These are phyloP conservation scores for Periophthalmodon schlosseri DNA, from an alignment of 2,113 vertebrate species.

Conservation along the genomic window DNA sequence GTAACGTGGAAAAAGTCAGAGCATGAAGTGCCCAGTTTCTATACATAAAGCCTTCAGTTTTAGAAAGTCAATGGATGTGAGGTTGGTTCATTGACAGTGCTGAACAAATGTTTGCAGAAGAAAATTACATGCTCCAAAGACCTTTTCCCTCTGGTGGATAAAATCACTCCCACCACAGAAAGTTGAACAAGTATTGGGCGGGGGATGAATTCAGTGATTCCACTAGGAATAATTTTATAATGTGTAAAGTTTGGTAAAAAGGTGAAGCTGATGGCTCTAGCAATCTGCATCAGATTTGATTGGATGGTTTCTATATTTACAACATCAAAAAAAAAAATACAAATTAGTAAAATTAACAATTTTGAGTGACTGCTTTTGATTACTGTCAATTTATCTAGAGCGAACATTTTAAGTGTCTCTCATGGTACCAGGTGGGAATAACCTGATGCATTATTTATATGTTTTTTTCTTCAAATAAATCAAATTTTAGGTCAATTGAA, in stretches of 20 bases:
- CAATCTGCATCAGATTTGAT: neutral
- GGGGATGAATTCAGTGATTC: conserved; percentile 13
- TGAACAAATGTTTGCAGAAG: conserved; percentile 61
- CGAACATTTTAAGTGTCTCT: neutral
- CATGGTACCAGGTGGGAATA: neutral
- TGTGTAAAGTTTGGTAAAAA: neutral
- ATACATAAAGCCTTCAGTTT: conserved; percentile 17
- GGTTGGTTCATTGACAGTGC: conserved; percentile 10
- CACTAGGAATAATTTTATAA: conserved; percentile 11
- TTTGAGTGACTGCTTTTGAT: neutral
- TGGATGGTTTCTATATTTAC: no score
- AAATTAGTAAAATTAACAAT: no score
- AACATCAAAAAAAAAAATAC: no score
- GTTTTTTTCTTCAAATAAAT: neutral
- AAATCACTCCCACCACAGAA: conserved; percentile 37
- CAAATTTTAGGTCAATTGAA: no score
- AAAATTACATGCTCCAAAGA: conserved; percentile 45
- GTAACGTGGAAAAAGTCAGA: neutral
- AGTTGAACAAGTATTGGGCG: conserved; percentile 25
- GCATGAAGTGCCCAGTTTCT: neutral
- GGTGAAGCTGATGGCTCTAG: neutral
- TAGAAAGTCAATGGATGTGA: conserved; percentile 16
- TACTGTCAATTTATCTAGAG: neutral
- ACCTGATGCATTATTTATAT: neutral
- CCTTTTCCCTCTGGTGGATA: conserved; percentile 36